Conservation (phyloP, 1,140 invertebrate species). For the Macrobrachium nipponense region DNA sequence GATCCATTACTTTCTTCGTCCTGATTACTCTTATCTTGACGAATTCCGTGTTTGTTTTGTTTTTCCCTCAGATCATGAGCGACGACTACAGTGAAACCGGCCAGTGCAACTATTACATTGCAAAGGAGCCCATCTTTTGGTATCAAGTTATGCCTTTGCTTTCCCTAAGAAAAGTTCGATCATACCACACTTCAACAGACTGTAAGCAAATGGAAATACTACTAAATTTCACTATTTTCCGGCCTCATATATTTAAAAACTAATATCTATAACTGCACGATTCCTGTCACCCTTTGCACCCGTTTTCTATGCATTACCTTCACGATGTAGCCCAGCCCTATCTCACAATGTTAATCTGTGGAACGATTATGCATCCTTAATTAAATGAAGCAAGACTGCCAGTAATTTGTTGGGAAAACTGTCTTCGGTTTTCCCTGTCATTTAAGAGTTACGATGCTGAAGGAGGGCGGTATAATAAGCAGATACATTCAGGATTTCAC, state of each 20-base stretch:
- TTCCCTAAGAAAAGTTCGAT: conserved; percentile 19
- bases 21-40: too few relatives aligned
- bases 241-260: too few relatives aligned
- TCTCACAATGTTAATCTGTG: too few relatives aligned
- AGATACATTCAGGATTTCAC: neutral
- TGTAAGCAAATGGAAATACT: neutral
- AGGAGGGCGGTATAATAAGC: neutral
- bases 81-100: conserved; percentile 33
- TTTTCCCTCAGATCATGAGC: conserved; percentile 12
- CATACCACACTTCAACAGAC: conserved; percentile 7
- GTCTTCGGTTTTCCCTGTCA: too few relatives aligned
- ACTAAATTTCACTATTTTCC: neutral
- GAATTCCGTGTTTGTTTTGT: neutral
- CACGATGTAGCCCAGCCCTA: too few relatives aligned
- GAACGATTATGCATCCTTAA: too few relatives aligned
- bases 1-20: too few relatives aligned
- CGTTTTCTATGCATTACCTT: too few relatives aligned
- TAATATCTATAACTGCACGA: too few relatives aligned
- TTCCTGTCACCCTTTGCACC: too few relatives aligned
- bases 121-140: neutral
- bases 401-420: too few relatives aligned
- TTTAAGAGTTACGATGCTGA: neutral
- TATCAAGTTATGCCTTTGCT: conserved; percentile 3
- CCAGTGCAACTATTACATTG: conserved; percentile 35
- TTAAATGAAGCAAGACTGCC: too few relatives aligned